A percentile compares a stretch with the other conserved stretches of the same genome.
phyloP scores from a whole-genome alignment of 2,797 vertebrate genomes.

The Oceanodroma leucorhoa region DNA sequence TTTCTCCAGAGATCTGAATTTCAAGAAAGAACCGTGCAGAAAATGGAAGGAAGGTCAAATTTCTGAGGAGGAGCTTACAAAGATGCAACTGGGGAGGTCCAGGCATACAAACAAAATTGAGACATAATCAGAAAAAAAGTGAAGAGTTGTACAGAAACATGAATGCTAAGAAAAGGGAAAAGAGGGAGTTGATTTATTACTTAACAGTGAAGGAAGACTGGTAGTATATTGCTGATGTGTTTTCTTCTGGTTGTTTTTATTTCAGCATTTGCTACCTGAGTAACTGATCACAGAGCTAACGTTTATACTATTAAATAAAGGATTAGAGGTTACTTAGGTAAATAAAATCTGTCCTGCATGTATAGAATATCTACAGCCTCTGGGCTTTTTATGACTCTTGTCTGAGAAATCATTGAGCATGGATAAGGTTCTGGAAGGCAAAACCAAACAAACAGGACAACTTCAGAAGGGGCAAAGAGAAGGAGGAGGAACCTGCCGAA shows the following conservation, averaged over 20 bases:
- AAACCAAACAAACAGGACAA: background rate
- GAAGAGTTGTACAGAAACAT: background rate
- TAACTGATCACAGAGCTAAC: background rate
- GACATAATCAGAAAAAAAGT: background rate
- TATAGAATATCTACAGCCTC: background rate
- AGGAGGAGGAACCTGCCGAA: background rate
- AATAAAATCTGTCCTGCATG: background rate
- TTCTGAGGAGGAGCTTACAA: background rate
- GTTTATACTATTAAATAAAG: background rate
- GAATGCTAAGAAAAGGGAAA: background rate
- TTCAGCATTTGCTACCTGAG: background rate
- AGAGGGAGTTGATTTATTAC: background rate
- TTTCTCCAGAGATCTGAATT: background rate
- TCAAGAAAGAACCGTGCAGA: background rate
- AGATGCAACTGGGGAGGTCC: background rate
- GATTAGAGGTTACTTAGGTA: background rate
- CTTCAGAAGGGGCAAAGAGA: background rate
- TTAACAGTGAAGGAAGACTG: background rate
- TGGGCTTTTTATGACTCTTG: background rate
- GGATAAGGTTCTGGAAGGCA: background rate
- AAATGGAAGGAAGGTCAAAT: background rate
- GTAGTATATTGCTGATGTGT: background rate
- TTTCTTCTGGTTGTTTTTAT: background rate
- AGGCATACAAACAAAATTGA: background rate
- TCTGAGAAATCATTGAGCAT: background rate